Conservation (phyloP, 2,113 vertebrate species). For the Rhinogobius similis region DNA sequence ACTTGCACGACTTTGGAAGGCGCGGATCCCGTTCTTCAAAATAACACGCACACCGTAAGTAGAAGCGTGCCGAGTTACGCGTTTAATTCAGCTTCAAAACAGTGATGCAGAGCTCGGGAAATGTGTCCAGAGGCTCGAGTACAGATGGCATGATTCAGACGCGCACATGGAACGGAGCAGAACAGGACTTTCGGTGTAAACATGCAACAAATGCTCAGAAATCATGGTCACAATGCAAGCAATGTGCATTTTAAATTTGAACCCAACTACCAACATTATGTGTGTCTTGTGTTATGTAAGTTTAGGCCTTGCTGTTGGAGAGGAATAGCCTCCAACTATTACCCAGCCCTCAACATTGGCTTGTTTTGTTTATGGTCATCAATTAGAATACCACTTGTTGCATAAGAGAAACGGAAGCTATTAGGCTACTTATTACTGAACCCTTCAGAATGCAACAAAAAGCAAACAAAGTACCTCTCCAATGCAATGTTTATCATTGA, state of each 20-base stretch:
- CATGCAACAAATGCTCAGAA: neutral
- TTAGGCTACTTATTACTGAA: no score
- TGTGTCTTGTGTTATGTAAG: neutral
- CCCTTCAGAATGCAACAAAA: no score
- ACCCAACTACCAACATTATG: neutral
- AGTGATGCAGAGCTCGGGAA: neutral
- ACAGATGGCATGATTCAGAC: neutral
- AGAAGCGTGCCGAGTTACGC: neutral
- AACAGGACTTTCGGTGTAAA: constrained; percentile 11
- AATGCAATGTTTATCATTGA: no score
- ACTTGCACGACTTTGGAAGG: constrained; percentile 67
- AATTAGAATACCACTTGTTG: neutral
- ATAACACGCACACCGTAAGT: constrained; percentile 85
- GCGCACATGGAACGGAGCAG: constrained; percentile 26
- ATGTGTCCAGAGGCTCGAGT: neutral
- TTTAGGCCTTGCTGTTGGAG: neutral
- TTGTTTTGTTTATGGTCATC: neutral
- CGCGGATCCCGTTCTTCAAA: constrained; percentile 68
- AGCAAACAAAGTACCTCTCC: no score
- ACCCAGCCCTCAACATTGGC: no score
- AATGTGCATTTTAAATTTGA: neutral
- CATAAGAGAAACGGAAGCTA: no score
- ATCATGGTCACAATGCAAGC: neutral
- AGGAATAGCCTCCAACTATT: neutral
- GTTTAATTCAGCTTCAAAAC: neutral